Conservation (phyloP, 2,113 vertebrate genomes). For the Argyrosomus japonicus region DNA sequence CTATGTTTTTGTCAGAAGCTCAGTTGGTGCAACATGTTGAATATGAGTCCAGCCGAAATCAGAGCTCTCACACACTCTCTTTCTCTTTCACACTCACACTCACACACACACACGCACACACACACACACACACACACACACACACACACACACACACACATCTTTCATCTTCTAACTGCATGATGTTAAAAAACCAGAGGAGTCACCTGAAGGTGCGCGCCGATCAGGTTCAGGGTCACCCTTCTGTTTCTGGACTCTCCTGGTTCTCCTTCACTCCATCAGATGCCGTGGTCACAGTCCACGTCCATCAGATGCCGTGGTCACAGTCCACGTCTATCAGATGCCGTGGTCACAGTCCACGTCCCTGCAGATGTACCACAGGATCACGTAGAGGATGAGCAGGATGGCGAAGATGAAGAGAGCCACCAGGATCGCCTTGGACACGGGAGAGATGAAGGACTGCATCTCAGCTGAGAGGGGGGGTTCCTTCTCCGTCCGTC, state of each 20-base stretch:
- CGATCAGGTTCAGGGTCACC: not conserved
- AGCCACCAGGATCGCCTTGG: not conserved
- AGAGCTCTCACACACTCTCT: no score
- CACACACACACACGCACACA: no score
- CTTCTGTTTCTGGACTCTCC: not conserved
- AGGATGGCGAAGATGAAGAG: not conserved
- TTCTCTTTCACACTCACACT: no score
- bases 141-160: no score
- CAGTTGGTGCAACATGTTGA: not conserved
- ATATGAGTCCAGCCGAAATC: not conserved
- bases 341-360: not conserved
- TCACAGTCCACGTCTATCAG: not conserved
- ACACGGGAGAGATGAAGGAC: not conserved
- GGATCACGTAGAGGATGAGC: slow-evolving; percentile 1
- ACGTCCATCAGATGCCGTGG: not conserved
- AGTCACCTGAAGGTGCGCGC: not conserved
- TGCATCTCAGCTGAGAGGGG: not conserved
- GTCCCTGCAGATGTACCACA: not conserved
- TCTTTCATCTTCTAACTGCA: no score
- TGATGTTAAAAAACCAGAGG: not conserved
- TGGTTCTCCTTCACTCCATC: not conserved
- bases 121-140: no score
- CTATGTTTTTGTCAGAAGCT: not conserved
- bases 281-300: not conserved
- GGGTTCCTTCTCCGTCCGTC: not conserved